Evolutionary conservation across 2,888 invertebrate species (phyloP), one percentile per base, ranked within the genome.

Genomic region (Cynaeus angustus): DNA sequence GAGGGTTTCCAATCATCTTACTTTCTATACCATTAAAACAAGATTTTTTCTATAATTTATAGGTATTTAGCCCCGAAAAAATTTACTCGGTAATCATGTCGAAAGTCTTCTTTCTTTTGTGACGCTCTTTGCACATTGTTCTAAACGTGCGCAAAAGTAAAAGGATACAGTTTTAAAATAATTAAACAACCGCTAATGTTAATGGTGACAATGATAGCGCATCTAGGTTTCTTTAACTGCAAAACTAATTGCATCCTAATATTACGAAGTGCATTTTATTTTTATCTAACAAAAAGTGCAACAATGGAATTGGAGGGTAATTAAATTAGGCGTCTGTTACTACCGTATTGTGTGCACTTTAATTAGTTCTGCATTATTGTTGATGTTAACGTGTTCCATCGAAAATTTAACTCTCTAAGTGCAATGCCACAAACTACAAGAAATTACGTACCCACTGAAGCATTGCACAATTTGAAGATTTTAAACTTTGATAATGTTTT

Each of bases 181-280:
- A 50, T 66, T 66, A 56, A 46, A 52, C 38, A 28, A 41, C 10
- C 37, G 43, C 45, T 58, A 12, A n/a, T 38, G 58, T 46, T 30
- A 52, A 62, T 46, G 28, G 46, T 61, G 37, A 68, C 68, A 55
- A 37, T 68, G 62, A 62, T 56, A 53, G 68, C 45, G 14, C 53
- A 62, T 59, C 45, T 68, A 68, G 68, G 67, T 67, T 52, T 43
- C 43, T 43, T 30, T 50, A 26, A 48, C 9, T 16, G 16, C 14
- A 28, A 37, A 37, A 66, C 10, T 46, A 50, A 53, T 37, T 53
- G 37, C 53, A 53, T 33, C 8, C 52, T 1, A 46, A 16, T 13
- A 46, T 50, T 26, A 26, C 48, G n/a, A 26, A 50, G 26, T 43
- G 28, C 56, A 26, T 56, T 56, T 26, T 55, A 50, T 50, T 50